Percentiles rank a stretch among this genome's conserved stretches.
Conservation (phyloP, 1,140 invertebrate genomes). For the Eubasilissa regina region DNA sequence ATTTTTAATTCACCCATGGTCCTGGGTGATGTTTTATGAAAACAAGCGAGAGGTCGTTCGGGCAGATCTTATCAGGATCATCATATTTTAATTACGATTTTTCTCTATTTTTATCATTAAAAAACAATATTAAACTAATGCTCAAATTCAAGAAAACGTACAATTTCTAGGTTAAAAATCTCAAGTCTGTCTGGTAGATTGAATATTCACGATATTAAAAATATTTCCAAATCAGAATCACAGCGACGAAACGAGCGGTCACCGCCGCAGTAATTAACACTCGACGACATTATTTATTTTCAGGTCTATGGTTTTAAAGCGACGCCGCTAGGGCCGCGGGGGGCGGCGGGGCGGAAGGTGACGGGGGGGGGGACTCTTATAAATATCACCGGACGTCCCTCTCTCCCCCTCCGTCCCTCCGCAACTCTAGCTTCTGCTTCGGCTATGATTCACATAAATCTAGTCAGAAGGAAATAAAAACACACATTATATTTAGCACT, state of each 20-base stretch:
- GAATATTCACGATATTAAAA: too few relatives aligned
- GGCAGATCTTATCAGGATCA: too few relatives aligned
- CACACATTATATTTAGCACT: conserved; percentile 8
- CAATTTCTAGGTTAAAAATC: too few relatives aligned
- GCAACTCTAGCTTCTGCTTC: not conserved
- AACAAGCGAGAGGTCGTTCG: too few relatives aligned
- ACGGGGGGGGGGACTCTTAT: not conserved
- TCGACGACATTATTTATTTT: conserved; percentile 33
- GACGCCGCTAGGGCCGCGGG: not conserved
- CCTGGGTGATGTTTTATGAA: too few relatives aligned
- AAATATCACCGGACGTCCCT: conserved; percentile 41
- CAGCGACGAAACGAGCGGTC: not conserved
- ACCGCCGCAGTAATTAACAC: conserved; percentile 26
- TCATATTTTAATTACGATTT: too few relatives aligned
- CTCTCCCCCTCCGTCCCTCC: not conserved
- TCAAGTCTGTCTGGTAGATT: too few relatives aligned
- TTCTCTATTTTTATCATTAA: too few relatives aligned
- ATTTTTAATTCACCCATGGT: too few relatives aligned
- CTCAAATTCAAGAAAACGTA: too few relatives aligned
- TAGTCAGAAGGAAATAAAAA: conserved; percentile 23
- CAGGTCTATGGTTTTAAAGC: conserved; percentile 25
- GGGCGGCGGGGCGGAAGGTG: not conserved
- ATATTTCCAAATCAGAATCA: too few relatives aligned
- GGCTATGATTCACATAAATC: conserved; percentile 32
- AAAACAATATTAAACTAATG: too few relatives aligned